A percentile compares a stretch with the other conserved stretches of the same genome.
These are phyloP conservation scores for Echiichthys vipera DNA, from an alignment of 2,797 vertebrate species.

Conservation along the genomic window DNA sequence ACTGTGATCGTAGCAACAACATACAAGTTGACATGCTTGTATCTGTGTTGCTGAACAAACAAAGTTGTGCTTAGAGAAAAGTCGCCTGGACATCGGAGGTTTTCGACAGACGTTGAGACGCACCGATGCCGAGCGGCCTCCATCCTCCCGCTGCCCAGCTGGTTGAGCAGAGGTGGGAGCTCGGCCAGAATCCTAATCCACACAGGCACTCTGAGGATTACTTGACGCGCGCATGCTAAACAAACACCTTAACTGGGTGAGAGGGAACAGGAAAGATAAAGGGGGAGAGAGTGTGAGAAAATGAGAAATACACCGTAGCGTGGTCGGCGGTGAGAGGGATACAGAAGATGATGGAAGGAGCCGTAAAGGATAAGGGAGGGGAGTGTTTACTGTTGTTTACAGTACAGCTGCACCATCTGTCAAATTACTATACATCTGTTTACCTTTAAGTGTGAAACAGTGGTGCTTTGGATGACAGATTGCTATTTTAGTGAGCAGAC, in stretches of 20 bases:
- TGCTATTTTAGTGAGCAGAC: constrained; percentile 10
- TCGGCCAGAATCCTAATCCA: constrained; percentile 70
- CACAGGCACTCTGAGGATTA: constrained; percentile 70
- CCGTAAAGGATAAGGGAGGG: constrained; percentile 8
- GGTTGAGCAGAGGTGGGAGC: constrained; percentile 48
- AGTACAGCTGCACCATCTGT: constrained; percentile 30
- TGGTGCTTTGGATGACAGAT: constrained; percentile 8
- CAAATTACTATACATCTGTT: constrained; percentile 29
- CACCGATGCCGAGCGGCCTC: constrained; percentile 36
- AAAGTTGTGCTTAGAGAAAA: neutral
- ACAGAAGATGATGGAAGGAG: constrained; percentile 11
- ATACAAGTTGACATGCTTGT: neutral
- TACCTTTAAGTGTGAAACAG: constrained; percentile 5
- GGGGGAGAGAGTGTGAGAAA: constrained; percentile 5
- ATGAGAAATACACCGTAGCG: neutral
- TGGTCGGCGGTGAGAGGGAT: neutral
- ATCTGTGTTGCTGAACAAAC: neutral
- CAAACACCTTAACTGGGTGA: constrained; percentile 62
- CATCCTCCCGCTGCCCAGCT: constrained; percentile 18
- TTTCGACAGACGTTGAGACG: neutral
- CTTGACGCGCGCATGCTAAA: constrained; percentile 52
- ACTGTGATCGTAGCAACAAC: neutral
- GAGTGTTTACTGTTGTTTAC: constrained; percentile 41
- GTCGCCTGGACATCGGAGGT: neutral
- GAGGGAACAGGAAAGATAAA: constrained; percentile 36